Percentiles rank a stretch among this genome's conserved stretches.
phyloP scores from a whole-genome alignment of 2,113 vertebrate species.

The Oncorhynchus nerka region DNA sequence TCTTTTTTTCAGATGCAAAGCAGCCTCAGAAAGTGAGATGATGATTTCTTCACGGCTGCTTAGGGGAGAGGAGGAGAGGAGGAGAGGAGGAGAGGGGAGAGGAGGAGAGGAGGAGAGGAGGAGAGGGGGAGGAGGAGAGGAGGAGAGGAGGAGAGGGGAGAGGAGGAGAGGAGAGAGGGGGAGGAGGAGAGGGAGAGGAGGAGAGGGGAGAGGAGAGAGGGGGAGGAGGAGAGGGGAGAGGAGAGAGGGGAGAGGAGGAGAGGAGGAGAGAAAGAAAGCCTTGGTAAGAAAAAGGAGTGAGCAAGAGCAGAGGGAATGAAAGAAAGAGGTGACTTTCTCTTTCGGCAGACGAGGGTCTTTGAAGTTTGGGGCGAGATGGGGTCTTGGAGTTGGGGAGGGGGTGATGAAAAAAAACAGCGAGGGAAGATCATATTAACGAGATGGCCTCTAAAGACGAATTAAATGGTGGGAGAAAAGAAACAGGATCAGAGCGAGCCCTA shows the following conservation, averaged over 20 bases:
- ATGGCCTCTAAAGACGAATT: conserved; percentile 79
- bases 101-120: neutral
- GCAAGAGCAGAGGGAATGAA: conserved; percentile 46
- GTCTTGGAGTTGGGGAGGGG: conserved; percentile 27
- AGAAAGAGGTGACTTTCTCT: conserved; percentile 78
- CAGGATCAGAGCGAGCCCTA: conserved; percentile 72
- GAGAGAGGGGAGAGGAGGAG: too few species aligned
- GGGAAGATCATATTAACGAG: conserved; percentile 80
- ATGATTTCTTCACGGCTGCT: conserved; percentile 73
- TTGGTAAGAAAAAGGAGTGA: conserved; percentile 1
- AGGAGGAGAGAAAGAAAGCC: neutral
- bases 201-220: too few species aligned
- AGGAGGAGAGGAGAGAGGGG: neutral
- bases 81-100: too few species aligned
- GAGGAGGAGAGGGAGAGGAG: neutral
- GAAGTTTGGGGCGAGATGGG: conserved; percentile 62
- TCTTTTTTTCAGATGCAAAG: conserved; percentile 80
- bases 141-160: neutral
- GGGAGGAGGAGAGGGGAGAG: too few species aligned
- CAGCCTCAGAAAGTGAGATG: conserved; percentile 77
- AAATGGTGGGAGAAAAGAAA: conserved; percentile 78
- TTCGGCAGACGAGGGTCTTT: conserved; percentile 67
- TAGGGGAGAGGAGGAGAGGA: conserved; percentile 14
- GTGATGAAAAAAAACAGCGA: conserved; percentile 51
- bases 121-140: too few species aligned